These are phyloP conservation scores for Lepus americanus DNA, from an alignment of 2,113 vertebrate species.

Conservation along the genomic window DNA sequence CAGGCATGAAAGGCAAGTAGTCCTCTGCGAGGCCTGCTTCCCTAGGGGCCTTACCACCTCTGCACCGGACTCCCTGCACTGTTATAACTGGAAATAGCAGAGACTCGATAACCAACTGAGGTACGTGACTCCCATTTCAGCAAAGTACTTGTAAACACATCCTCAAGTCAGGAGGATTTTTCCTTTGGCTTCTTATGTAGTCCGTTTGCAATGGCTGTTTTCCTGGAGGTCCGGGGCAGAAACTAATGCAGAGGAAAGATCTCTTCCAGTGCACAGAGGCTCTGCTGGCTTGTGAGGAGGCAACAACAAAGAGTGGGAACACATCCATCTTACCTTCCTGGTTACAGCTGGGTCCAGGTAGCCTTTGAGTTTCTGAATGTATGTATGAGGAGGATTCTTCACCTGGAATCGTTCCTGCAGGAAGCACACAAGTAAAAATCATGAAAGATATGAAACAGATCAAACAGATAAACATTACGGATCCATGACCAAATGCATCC, in stretches of 20 bases:
- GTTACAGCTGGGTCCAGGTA: conserved; percentile 98
- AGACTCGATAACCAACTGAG: conserved; percentile 1
- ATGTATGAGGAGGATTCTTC: conserved; percentile 98
- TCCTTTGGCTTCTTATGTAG: neutral
- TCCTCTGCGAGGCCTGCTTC: neutral
- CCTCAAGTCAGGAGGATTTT: neutral
- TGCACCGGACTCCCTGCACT: neutral
- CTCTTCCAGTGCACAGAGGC: neutral
- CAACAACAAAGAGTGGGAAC: neutral
- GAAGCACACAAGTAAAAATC: conserved; percentile 67
- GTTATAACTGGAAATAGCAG: conserved; percentile 6
- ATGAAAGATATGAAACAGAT: neutral
- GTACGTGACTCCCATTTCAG: neutral
- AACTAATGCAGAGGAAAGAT: conserved; percentile 63
- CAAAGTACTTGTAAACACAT: neutral
- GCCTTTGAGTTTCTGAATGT: conserved; percentile 96
- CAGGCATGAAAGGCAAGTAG: conserved; percentile 56
- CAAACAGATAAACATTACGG: neutral
- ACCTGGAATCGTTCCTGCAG: conserved; percentile 97
- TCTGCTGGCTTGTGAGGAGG: neutral
- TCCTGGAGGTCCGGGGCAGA: neutral
- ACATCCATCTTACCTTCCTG: conserved; percentile 93
- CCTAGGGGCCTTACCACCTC: neutral
- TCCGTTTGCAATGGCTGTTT: neutral
- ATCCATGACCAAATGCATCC: neutral